Conservation (phyloP, 2,797 vertebrate genomes). For the Anas georgica region DNA sequence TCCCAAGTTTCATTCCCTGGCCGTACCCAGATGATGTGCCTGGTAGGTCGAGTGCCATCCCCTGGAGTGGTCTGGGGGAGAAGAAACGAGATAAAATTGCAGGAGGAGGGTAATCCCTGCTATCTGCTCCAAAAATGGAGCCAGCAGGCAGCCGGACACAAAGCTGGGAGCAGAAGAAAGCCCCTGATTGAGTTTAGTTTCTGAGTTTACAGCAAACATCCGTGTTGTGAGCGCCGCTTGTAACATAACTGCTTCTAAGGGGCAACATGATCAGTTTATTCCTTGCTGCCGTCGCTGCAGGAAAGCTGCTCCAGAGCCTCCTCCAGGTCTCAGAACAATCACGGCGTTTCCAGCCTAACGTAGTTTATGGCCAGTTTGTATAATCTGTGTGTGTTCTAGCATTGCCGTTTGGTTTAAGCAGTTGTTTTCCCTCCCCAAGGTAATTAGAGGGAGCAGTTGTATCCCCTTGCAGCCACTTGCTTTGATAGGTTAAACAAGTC, state of each 20-base stretch:
- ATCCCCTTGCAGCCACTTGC: constrained; percentile 11
- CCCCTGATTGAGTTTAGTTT: not conserved
- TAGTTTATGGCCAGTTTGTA: not conserved
- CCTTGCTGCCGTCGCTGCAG: rapidly evolving
- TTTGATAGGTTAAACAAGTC: not conserved
- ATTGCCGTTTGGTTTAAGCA: not conserved
- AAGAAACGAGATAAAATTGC: not conserved
- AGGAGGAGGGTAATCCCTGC: rapidly evolving
- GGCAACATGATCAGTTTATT: not conserved
- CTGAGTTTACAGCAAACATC: not conserved
- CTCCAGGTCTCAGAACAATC: rapidly evolving
- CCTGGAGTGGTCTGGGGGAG: too few species aligned
- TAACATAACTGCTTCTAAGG: not conserved
- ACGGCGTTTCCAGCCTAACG: not conserved
- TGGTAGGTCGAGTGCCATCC: not conserved
- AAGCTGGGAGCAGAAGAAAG: not conserved
- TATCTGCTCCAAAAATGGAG: not conserved
- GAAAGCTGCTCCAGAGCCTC: not conserved
- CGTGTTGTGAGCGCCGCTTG: not conserved
- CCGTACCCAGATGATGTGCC: not conserved
- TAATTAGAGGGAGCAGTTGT: not conserved
- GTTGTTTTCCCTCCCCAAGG: constrained; percentile 11
- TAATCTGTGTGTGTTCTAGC: not conserved
- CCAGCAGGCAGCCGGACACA: rapidly evolving
- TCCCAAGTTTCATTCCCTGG: constrained; percentile 33